Evolutionary conservation across 2,113 vertebrate genomes (phyloP).

Genomic region (Panurus biarmicus): DNA sequence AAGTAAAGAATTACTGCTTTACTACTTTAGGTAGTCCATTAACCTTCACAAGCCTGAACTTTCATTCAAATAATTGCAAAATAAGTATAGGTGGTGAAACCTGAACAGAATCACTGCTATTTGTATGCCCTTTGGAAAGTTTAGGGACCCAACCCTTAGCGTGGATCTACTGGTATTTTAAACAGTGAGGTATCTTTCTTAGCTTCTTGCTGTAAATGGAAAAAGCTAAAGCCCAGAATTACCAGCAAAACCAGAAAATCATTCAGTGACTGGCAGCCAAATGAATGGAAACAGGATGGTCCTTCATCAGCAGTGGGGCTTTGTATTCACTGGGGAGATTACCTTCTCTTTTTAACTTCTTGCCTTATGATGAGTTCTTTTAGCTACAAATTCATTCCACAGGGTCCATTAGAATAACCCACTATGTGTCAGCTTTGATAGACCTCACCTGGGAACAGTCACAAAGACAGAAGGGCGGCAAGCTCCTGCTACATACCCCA

Average conservation of each 20-base stretch:
- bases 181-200: neutral
- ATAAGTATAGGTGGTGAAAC: constrained; percentile 52
- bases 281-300: neutral
- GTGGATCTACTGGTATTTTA: neutral
- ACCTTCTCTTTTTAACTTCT: neutral
- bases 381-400: neutral
- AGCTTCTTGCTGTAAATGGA: neutral
- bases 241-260: neutral
- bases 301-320: neutral
- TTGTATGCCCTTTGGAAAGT: constrained; percentile 43
- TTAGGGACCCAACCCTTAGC: neutral
- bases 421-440: neutral
- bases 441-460: neutral
- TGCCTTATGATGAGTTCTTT: neutral
- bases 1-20: constrained; percentile 57
- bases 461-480: accelerated
- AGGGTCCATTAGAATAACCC: neutral
- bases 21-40: constrained; percentile 63
- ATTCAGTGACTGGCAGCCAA: neutral
- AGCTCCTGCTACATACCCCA: neutral
- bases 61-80: constrained; percentile 59
- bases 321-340: neutral
- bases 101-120: constrained; percentile 35
- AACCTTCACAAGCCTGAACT: constrained; percentile 66
- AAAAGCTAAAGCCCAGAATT: neutral